phyloP scores from a whole-genome alignment of 1,140 invertebrate species.

The Temnothorax nylanderi region DNA sequence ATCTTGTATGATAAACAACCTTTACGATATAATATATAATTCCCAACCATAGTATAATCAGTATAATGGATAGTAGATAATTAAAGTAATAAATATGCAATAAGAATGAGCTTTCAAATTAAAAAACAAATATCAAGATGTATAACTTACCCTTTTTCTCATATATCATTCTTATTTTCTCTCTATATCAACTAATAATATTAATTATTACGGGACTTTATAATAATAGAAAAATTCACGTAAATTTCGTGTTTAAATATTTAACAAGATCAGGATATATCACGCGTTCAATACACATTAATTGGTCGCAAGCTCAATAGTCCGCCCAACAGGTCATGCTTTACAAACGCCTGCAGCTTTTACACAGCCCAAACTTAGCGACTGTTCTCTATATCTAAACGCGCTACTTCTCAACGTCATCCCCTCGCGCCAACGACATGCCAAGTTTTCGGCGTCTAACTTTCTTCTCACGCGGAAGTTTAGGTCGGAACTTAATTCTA shows the following conservation, averaged over 20 bases:
- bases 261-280: neutral
- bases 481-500: slow-evolving; percentile 53
- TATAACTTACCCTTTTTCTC: neutral
- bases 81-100: neutral
- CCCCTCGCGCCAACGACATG: slow-evolving; percentile 41
- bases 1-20: neutral
- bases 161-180: neutral
- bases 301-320: slow-evolving; percentile 12
- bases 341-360: slow-evolving; percentile 18
- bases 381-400: slow-evolving; percentile 42
- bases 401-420: slow-evolving; percentile 25
- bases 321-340: neutral
- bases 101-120: neutral
- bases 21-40: neutral
- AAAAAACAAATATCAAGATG: neutral
- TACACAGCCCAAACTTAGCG: slow-evolving; percentile 40
- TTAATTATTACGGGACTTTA: neutral
- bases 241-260: neutral
- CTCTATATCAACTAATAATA: neutral
- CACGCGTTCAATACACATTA: neutral
- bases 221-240: neutral
- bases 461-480: slow-evolving; percentile 48
- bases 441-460: slow-evolving; percentile 59
- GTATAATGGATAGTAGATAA: no score
- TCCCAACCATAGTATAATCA: neutral